phyloP scores from a whole-genome alignment of 2,797 vertebrate genomes.

The Anguilla anguilla region DNA sequence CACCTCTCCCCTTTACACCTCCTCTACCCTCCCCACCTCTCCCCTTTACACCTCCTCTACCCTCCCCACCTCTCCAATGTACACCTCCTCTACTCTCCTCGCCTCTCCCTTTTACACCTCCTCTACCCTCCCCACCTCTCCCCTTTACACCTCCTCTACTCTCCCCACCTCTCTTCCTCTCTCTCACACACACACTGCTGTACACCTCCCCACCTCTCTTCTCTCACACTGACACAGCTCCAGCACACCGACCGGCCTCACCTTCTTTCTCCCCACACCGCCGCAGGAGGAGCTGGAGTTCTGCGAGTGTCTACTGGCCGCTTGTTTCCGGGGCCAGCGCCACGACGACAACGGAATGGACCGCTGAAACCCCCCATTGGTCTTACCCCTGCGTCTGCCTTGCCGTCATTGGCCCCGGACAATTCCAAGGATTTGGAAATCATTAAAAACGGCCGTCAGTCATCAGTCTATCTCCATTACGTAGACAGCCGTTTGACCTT shows the following conservation, averaged over 20 bases:
- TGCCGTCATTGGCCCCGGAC: constrained; percentile 21
- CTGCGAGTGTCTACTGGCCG: constrained; percentile 74
- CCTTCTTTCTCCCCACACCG: constrained; percentile 32
- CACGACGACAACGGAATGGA: constrained; percentile 82
- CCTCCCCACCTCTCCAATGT: neutral
- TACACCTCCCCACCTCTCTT: neutral
- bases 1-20: neutral
- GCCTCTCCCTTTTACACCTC: too few relatives aligned
- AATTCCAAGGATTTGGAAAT: neutral
- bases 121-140: too few relatives aligned
- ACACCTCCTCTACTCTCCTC: neutral
- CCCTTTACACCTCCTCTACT: neutral
- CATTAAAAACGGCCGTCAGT: neutral
- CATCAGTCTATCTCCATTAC: neutral
- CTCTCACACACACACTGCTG: neutral
- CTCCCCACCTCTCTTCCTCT: neutral
- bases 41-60: too few relatives aligned
- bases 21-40: neutral
- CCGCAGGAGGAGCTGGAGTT: constrained; percentile 86
- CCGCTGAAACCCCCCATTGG: constrained; percentile 67
- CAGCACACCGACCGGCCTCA: neutral
- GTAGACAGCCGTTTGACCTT: neutral
- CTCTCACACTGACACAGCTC: too few relatives aligned
- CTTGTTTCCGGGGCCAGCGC: constrained; percentile 73
- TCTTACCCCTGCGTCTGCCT: constrained; percentile 1